Conservation (phyloP, 2,888 invertebrate species). For the Hyposoter didymator region DNA sequence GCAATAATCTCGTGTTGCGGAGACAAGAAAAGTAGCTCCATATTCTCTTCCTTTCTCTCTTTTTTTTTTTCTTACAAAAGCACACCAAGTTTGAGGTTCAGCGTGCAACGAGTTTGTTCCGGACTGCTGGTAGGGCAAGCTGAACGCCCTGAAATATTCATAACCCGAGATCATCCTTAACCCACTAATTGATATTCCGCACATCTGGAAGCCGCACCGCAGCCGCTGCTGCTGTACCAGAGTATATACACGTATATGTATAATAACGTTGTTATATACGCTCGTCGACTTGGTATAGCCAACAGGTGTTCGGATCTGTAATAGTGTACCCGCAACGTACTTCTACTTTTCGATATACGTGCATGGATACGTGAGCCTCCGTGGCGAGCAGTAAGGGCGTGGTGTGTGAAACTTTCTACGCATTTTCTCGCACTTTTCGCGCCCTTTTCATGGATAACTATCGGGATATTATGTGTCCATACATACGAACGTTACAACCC, state of each 20-base stretch:
- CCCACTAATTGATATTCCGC: constrained; percentile 79
- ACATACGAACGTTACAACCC: constrained; percentile 13
- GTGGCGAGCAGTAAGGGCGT: constrained; percentile 10
- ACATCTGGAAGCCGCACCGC: constrained; percentile 74
- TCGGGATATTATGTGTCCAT: background rate
- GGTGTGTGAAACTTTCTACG: background rate
- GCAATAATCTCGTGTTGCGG: background rate
- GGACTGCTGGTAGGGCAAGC: constrained; percentile 45
- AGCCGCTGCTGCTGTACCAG: constrained; percentile 37
- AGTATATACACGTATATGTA: constrained; percentile 9
- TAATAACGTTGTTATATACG: constrained; percentile 16
- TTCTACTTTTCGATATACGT: constrained; percentile 33
- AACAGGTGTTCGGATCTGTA: constrained; percentile 63
- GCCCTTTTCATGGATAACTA: background rate
- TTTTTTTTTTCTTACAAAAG: background rate
- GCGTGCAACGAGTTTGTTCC: constrained; percentile 31
- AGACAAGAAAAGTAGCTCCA: background rate
- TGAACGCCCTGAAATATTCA: constrained; percentile 77
- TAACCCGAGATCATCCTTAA: constrained; percentile 77
- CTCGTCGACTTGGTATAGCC: constrained; percentile 52
- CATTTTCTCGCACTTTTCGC: background rate
- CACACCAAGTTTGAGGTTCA: constrained; percentile 14
- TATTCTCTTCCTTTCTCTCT: background rate
- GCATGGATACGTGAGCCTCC: background rate
- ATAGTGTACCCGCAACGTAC: constrained; percentile 39